These are phyloP conservation scores for Montifringilla adamsi DNA, from an alignment of 2,113 vertebrate genomes.

Conservation along the genomic window DNA sequence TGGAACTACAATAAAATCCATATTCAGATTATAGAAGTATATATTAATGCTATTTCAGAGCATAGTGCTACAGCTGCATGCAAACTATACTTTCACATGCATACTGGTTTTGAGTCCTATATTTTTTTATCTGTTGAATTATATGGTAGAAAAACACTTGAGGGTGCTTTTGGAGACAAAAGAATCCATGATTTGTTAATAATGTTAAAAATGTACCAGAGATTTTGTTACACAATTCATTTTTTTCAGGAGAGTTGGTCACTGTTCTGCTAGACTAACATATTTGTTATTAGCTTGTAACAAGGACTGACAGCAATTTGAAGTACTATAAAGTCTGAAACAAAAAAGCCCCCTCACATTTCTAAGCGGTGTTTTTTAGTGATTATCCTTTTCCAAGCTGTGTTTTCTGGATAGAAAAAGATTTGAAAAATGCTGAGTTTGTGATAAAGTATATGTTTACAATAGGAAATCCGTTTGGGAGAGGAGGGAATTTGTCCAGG, in stretches of 20 bases:
- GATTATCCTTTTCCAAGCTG: constrained; percentile 23
- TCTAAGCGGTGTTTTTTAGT: background rate
- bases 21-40: background rate
- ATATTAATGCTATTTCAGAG: background rate
- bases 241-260: background rate
- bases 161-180: background rate
- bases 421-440: constrained; percentile 24
- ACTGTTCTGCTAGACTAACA: background rate
- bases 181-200: background rate
- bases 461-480: constrained; percentile 48
- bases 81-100: background rate
- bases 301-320: background rate
- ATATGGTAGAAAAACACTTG: background rate
- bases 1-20: background rate
- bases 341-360: background rate
- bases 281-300: background rate
- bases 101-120: background rate
- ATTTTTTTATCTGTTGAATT: background rate
- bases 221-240: background rate
- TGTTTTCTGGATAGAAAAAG: background rate
- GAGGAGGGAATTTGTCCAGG: constrained; percentile 13
- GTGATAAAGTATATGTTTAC: constrained; percentile 50
- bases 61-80: background rate
- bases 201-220: background rate
- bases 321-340: background rate